Conservation (phyloP, 1,140 invertebrate species). For the Bathynomus jamesi region DNA sequence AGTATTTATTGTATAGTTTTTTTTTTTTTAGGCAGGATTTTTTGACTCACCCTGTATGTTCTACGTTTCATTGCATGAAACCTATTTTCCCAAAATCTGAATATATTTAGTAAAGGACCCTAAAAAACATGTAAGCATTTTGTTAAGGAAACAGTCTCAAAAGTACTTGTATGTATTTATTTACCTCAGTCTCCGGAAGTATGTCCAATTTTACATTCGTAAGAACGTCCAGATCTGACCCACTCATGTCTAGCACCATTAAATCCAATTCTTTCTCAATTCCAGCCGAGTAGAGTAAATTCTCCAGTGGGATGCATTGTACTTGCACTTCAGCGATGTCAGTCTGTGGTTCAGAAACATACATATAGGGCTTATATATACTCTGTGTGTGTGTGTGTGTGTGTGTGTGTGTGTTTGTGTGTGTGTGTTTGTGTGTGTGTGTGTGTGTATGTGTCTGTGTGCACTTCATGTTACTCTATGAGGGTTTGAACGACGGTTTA, state of each 20-base stretch:
- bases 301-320: slow-evolving; percentile 30
- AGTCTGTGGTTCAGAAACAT: not conserved
- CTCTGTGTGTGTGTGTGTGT: too few species aligned
- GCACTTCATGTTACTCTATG: too few species aligned
- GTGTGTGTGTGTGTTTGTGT: too few species aligned
- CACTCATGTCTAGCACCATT: slow-evolving; percentile 29
- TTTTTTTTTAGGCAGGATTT: too few species aligned
- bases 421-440: not conserved
- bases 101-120: too few species aligned
- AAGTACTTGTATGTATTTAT: not conserved
- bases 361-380: slow-evolving; percentile 18
- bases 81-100: too few species aligned
- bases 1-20: too few species aligned
- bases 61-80: too few species aligned
- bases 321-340: not conserved
- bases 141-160: not conserved
- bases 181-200: slow-evolving; percentile 27
- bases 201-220: slow-evolving; percentile 27
- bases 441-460: not conserved
- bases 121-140: too few species aligned
- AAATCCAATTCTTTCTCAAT: slow-evolving; percentile 18
- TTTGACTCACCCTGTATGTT: too few species aligned
- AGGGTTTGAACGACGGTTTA: too few species aligned
- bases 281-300: slow-evolving; percentile 23
- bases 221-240: slow-evolving; percentile 29